phyloP scores from a whole-genome alignment of 2,888 invertebrate species.

The Philopedon plagiatum region DNA sequence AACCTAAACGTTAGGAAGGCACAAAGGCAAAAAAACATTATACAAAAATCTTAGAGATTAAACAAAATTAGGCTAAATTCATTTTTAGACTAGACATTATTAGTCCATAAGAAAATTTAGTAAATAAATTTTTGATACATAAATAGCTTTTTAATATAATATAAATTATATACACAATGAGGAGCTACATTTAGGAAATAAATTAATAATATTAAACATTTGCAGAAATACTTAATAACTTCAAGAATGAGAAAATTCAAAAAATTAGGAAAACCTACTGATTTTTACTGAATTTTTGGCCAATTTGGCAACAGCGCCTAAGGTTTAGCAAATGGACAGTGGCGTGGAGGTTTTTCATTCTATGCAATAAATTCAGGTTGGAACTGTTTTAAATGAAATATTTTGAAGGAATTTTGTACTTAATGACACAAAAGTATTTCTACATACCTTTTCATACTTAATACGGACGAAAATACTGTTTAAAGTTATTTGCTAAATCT shows the following conservation, averaged over 20 bases:
- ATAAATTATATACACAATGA: slow-evolving; percentile 54
- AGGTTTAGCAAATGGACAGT: background rate
- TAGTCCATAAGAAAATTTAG: slow-evolving; percentile 56
- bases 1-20: background rate
- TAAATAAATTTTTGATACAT: slow-evolving; percentile 48
- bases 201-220: slow-evolving; percentile 8
- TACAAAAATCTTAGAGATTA: background rate
- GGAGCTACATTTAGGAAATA: slow-evolving; percentile 48
- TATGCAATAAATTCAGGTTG: no score
- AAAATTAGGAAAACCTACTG: no score
- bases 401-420: no score
- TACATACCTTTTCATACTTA: background rate
- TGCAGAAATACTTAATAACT: slow-evolving; percentile 6
- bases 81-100: slow-evolving; percentile 61
- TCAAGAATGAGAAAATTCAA: background rate
- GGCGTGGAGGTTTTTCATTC: no score
- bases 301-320: background rate
- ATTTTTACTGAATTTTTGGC: background rate
- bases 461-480: slow-evolving; percentile 27
- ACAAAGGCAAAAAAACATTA: background rate
- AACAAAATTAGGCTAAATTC: slow-evolving; percentile 44
- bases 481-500: background rate
- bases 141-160: slow-evolving; percentile 50
- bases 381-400: no score
- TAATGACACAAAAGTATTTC: background rate